Conservation (phyloP, 2,113 vertebrate genomes). For the Montifringilla adamsi region DNA sequence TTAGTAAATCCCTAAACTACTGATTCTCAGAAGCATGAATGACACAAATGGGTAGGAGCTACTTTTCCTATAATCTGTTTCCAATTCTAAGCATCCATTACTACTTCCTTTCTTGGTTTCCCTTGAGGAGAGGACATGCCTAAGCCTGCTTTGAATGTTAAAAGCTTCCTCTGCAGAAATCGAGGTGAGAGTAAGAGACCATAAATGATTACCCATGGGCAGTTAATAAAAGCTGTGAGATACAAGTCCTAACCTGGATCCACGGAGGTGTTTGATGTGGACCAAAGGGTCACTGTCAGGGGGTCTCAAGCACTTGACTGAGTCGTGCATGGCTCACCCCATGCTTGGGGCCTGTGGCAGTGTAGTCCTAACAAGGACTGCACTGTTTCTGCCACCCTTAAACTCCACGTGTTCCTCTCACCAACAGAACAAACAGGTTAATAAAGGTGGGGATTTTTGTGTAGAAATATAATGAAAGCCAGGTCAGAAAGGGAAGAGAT, state of each 20-base stretch:
- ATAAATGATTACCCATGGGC: not conserved
- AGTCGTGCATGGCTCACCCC: not conserved
- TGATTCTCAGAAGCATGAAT: not conserved
- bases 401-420: not conserved
- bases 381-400: not conserved
- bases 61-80: not conserved
- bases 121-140: not conserved
- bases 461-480: not conserved
- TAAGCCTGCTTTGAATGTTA: conserved; percentile 2
- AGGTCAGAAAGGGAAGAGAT: not conserved
- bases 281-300: not conserved
- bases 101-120: not conserved
- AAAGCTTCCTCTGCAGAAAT: not conserved
- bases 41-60: not conserved
- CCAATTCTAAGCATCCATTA: not conserved
- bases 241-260: not conserved
- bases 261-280: not conserved
- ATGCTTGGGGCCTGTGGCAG: not conserved
- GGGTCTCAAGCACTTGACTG: not conserved
- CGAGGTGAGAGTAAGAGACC: not conserved
- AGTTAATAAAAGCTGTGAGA: not conserved
- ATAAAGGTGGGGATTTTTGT: not conserved
- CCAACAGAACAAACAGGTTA: not conserved
- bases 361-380: not conserved
- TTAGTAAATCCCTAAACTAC: not conserved